phyloP scores from a whole-genome alignment of 2,888 invertebrate species.

The Eupithecia pulchellata region DNA sequence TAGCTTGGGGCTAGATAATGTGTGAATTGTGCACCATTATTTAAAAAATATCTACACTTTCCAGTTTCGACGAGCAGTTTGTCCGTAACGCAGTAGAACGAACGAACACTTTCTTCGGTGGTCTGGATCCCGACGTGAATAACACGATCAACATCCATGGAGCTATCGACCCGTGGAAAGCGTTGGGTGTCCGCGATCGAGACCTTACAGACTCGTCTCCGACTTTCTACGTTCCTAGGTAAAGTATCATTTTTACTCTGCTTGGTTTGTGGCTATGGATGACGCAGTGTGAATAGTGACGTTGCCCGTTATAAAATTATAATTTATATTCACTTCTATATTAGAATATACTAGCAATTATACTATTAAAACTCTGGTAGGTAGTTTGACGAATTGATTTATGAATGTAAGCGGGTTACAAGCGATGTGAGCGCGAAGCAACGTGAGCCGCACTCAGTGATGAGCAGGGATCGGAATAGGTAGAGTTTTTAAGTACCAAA shows the following conservation, averaged over 20 bases:
- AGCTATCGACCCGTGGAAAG: conserved; percentile 84
- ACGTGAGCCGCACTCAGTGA: too few species aligned
- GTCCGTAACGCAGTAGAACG: conserved; percentile 73
- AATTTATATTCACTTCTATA: too few species aligned
- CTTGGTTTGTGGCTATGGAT: background rate
- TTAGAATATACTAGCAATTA: too few species aligned
- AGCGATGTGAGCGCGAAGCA: too few species aligned
- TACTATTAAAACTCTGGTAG: too few species aligned
- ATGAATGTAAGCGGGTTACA: too few species aligned
- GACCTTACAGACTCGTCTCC: conserved; percentile 72
- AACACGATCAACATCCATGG: conserved; percentile 86
- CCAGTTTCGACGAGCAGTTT: conserved; percentile 70
- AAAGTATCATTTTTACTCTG: conserved; percentile 26
- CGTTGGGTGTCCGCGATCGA: conserved; percentile 77
- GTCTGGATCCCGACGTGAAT: conserved; percentile 75
- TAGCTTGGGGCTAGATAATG: too few species aligned
- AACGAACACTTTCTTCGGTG: conserved; percentile 83
- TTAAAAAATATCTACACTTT: background rate
- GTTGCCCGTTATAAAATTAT: too few species aligned
- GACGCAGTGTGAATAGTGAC: background rate
- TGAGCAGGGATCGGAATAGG: too few species aligned
- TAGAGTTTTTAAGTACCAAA: too few species aligned
- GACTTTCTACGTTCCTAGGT: conserved; percentile 72
- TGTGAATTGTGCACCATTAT: too few species aligned
- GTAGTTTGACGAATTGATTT: too few species aligned